Evolutionary conservation across 37 sponge, comb jelly and placozoan species (phyloP).

Genomic region (Diacarnus erythraeanus): DNA sequence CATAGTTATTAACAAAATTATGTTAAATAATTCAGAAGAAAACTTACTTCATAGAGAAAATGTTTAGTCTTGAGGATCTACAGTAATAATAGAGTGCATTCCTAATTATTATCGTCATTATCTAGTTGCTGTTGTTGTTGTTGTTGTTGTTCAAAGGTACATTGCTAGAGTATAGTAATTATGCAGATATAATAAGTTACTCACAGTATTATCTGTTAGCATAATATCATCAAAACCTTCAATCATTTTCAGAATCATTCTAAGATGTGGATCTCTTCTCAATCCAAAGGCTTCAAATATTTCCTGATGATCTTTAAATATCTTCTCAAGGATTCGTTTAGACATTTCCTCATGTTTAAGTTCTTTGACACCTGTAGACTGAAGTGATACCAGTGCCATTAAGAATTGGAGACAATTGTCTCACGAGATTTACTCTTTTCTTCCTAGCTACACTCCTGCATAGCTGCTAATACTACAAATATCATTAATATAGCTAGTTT

Average conservation of each 20-base stretch:
- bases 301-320: not conserved
- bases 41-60: slow-evolving; percentile 4
- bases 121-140: not conserved
- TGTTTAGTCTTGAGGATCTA: not conserved
- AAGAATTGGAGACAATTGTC: too few relatives aligned
- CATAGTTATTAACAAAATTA: not conserved
- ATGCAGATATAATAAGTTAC: not conserved
- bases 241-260: not conserved
- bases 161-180: not conserved
- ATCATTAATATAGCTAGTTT: too few relatives aligned
- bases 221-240: not conserved
- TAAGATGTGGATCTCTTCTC: not conserved
- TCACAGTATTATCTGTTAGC: not conserved
- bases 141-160: not conserved
- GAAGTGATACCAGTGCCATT: too few relatives aligned
- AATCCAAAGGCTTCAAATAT: not conserved
- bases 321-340: not conserved
- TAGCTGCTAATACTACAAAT: too few relatives aligned
- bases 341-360: not conserved
- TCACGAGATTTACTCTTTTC: too few relatives aligned
- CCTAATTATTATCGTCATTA: too few relatives aligned
- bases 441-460: too few relatives aligned
- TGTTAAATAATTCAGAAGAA: not conserved
- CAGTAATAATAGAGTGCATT: too few relatives aligned
- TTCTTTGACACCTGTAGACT: too few relatives aligned